Percentiles rank a stretch among this genome's conserved stretches.
phyloP scores from a whole-genome alignment of 2,113 vertebrate genomes.

The Amphiprion percula region DNA sequence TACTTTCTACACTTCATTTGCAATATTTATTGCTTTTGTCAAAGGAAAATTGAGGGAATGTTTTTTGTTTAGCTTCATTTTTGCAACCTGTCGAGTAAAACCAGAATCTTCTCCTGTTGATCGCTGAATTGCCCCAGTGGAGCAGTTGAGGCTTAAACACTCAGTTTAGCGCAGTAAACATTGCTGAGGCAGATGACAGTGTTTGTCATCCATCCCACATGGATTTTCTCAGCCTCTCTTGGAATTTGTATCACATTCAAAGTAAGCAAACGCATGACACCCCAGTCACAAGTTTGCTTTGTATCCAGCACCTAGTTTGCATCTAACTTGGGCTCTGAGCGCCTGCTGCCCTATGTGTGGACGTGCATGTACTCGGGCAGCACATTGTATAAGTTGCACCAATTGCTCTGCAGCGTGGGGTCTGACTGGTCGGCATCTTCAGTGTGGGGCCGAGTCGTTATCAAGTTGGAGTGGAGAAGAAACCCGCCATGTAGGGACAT shows the following conservation, averaged over 20 bases:
- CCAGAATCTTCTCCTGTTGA: slow-evolving; percentile 24
- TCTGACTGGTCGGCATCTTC: slow-evolving; percentile 53
- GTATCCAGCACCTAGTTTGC: slow-evolving; percentile 14
- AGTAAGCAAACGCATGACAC: slow-evolving; percentile 48
- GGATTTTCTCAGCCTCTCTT: slow-evolving; percentile 28
- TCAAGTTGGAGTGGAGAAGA: slow-evolving; percentile 65
- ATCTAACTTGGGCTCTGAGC: slow-evolving; percentile 13
- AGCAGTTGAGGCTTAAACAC: slow-evolving; percentile 31
- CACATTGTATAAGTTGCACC: slow-evolving; percentile 37
- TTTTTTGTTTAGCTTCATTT: slow-evolving; percentile 13
- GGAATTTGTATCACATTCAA: slow-evolving; percentile 37
- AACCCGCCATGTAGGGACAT: slow-evolving; percentile 80
- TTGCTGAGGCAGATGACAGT: slow-evolving; percentile 43
- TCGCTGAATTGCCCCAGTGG: slow-evolving; percentile 40
- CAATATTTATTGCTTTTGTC: not conserved
- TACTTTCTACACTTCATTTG: too few species aligned
- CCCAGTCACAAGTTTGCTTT: slow-evolving; percentile 42
- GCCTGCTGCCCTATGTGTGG: slow-evolving; percentile 9
- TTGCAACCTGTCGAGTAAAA: slow-evolving; percentile 7
- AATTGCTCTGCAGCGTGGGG: slow-evolving; percentile 23
- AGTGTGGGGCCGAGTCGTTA: slow-evolving; percentile 57
- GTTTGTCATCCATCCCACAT: slow-evolving; percentile 41
- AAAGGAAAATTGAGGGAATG: slow-evolving; percentile 6
- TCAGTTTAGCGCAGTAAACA: slow-evolving; percentile 54
- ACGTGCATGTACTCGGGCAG: slow-evolving; percentile 14